Base-by-base conservation (phyloP, 2,797 vertebrate genomes). In the Diceros bicornis region DNA sequence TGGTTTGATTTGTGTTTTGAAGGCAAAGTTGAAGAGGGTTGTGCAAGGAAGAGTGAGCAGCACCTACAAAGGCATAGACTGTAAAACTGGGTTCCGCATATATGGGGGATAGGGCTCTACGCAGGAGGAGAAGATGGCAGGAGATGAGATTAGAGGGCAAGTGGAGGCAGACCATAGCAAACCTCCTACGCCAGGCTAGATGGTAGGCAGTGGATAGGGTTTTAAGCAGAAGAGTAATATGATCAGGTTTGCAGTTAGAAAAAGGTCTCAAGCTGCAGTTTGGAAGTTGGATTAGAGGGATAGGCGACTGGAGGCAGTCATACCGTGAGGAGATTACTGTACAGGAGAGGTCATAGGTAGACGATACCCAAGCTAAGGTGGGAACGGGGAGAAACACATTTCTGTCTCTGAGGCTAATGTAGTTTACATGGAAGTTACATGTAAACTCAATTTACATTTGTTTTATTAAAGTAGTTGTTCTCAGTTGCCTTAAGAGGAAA, bases 141-240 rank as follows among this genome's bases (percentile, higher is more conserved):
- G 52, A 96, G 77, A 85, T 81, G 50, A 89, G 7, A 64, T 72
- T 79, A 75, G 37, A 81, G 50, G 21, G 29, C 66, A 62, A 20
- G 2, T 47, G 10, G 27, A 91, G 41, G 34, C 41, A 74, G 17
- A 23, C 86, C 4, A 81, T 90, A 81, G 59, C n/a, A 95, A 85
- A 68, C 20, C 14, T 69, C 32, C 14, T 84, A 1, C 52, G 32
- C 27, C 29, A 89, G 57, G 21, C 12, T 69, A 34, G 81, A 44
- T 78, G 29, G 66, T 71, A 69, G 29, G 50, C 29, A 41, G 2
- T 94, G 82, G 69, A 11, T 81, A 82, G 64, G 41, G 64, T 95
- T 96, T 93, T 95, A 74, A 89, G 44, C 52, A 78, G 47, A 52
- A 89, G n/a, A 92, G 47, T 89, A 34, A n/a, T 47, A 61, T 81